Percentiles rank a stretch among this genome's conserved stretches.
Conservation (phyloP, 2,113 vertebrate species). For the Carollia perspicillata region DNA sequence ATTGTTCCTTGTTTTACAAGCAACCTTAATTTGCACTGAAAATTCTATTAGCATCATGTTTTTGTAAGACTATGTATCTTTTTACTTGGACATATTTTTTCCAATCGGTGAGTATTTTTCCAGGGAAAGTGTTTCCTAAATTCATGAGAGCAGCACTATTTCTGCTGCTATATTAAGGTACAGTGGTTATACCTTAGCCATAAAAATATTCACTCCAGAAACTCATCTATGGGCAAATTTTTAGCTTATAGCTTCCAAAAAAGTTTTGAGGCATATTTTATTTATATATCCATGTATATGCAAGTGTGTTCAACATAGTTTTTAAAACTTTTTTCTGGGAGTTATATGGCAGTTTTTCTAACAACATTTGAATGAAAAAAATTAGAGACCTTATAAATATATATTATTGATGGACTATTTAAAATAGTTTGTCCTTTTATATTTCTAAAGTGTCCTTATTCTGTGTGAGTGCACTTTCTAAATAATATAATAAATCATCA, state of each 20-base stretch:
- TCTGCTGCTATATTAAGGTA: conserved; percentile 33
- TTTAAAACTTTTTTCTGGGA: conserved; percentile 34
- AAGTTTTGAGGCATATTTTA: conserved; percentile 55
- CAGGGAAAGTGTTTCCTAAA: conserved; percentile 43
- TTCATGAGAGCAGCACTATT: conserved; percentile 58
- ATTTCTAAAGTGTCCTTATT: neutral
- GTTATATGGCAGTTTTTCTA: conserved; percentile 2
- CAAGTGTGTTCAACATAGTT: conserved; percentile 38
- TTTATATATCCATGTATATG: conserved; percentile 45
- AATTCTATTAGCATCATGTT: conserved; percentile 53
- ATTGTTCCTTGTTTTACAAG: conserved; percentile 55
- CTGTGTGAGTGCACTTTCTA: neutral
- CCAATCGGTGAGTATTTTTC: neutral
- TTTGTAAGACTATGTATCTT: conserved; percentile 38
- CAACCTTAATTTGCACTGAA: conserved; percentile 53
- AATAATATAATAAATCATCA: neutral
- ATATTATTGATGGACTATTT: conserved; percentile 13
- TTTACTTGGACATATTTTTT: conserved; percentile 32
- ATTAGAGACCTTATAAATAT: neutral
- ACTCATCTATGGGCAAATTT: conserved; percentile 28
- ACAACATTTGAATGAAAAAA: conserved; percentile 37
- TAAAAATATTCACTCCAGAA: conserved; percentile 47
- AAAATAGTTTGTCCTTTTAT: neutral
- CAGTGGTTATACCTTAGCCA: conserved; percentile 46
- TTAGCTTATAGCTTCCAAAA: conserved; percentile 52